A percentile compares a stretch with the other conserved stretches of the same genome.
phyloP scores from a whole-genome alignment of 2,113 vertebrate species.

The Climacteris rufus region DNA sequence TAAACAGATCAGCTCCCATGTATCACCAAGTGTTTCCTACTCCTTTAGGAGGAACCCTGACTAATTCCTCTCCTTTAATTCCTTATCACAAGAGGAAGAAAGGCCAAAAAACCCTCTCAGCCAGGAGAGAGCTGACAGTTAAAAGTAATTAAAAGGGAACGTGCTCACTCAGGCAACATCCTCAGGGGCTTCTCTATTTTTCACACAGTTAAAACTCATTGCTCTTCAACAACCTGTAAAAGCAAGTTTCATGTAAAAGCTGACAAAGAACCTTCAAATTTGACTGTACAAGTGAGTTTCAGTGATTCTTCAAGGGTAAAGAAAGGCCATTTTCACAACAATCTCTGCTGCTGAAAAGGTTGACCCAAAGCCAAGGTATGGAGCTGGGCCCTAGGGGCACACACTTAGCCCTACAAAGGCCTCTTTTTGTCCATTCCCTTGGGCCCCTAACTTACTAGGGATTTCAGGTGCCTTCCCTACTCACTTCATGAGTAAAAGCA shows the following conservation, averaged over 20 bases:
- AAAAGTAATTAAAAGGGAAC: neutral
- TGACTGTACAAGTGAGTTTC: neutral
- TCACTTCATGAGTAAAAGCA: neutral
- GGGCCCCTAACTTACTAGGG: neutral
- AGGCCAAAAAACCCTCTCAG: neutral
- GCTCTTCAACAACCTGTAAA: neutral
- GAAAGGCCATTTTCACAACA: neutral
- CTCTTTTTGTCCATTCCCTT: neutral
- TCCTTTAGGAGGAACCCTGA: neutral
- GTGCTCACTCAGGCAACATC: neutral
- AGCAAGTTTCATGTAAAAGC: neutral
- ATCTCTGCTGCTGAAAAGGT: neutral
- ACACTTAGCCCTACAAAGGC: neutral
- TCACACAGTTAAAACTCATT: neutral
- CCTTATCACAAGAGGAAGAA: neutral
- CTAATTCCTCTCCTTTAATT: neutral
- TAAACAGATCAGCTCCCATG: neutral
- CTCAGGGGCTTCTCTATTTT: neutral
- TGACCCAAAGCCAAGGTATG: neutral
- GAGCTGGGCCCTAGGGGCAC: neutral
- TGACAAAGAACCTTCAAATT: neutral
- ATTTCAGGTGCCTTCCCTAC: neutral
- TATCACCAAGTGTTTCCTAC: accelerated
- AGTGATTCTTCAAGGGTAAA: neutral
- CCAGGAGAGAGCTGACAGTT: neutral